Evolutionary conservation across 2,113 vertebrate genomes (phyloP).

Genomic region (Gasterosteus aculeatus): DNA sequence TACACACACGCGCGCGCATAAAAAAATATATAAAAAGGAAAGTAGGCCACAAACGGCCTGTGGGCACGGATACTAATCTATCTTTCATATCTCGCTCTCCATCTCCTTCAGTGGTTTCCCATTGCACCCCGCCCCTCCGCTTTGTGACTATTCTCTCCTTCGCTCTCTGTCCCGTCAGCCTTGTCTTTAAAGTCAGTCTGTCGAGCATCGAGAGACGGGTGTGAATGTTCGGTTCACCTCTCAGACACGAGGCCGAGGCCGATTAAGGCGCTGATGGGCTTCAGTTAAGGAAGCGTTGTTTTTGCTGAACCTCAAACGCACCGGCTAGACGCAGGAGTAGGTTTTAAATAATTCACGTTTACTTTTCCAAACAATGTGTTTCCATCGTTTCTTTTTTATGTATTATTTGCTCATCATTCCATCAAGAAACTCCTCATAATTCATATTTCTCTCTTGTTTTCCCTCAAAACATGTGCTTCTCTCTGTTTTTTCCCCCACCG

Average conservation of each 20-base stretch:
- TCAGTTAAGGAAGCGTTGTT: neutral
- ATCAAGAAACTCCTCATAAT: neutral
- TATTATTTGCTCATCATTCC: neutral
- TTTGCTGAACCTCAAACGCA: conserved; percentile 2
- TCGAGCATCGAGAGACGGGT: neutral
- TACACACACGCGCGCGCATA: conserved; percentile 17
- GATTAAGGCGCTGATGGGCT: neutral
- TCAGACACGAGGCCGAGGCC: neutral
- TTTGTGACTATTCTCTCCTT: conserved; percentile 13
- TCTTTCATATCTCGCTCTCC: conserved; percentile 74
- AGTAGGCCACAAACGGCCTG: conserved; percentile 79
- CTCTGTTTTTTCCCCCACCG: neutral
- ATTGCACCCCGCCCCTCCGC: conserved; percentile 8
- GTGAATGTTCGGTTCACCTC: neutral
- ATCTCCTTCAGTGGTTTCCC: conserved; percentile 56
- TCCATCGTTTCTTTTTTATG: too few species aligned
- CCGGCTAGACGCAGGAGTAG: conserved; percentile 22
- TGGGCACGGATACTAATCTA: conserved; percentile 79
- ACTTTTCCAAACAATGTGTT: too few species aligned
- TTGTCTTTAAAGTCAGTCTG: neutral
- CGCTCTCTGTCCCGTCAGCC: neutral
- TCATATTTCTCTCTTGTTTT: neutral
- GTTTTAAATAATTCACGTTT: conserved; percentile 14
- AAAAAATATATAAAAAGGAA: conserved; percentile 57
- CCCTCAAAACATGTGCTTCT: neutral